Conservation (phyloP, 1,140 invertebrate species). For the Cydia fagiglandana region DNA sequence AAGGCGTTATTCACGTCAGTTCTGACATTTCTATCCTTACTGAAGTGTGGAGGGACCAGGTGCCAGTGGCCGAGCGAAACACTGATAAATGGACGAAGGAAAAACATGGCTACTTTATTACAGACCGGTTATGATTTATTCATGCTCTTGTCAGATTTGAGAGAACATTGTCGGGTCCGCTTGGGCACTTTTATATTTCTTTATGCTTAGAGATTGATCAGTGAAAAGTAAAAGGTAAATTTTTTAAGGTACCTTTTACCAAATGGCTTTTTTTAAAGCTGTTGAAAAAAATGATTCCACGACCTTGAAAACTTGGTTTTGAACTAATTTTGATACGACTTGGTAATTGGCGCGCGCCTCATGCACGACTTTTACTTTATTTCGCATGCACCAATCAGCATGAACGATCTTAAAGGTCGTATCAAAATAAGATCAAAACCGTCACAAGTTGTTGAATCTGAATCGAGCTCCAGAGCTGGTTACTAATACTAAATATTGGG, state of each 20-base stretch:
- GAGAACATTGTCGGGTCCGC: constrained; percentile 48
- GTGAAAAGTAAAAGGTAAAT: neutral
- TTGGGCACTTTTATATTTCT: constrained; percentile 40
- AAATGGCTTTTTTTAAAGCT: too few species aligned
- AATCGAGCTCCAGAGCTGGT: neutral
- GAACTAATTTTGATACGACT: too few species aligned
- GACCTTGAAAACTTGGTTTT: too few species aligned
- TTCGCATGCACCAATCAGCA: too few species aligned
- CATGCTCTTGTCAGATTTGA: constrained; percentile 66
- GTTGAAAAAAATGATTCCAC: too few species aligned
- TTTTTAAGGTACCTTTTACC: too few species aligned
- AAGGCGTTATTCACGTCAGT: neutral
- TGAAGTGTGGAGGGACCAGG: constrained; percentile 39
- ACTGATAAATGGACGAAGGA: constrained; percentile 67
- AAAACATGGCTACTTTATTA: constrained; percentile 75
- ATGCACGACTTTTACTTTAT: too few species aligned
- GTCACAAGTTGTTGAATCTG: too few species aligned
- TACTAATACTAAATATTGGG: too few species aligned
- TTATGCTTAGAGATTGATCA: neutral
- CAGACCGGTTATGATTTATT: constrained; percentile 72
- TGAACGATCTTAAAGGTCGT: too few species aligned
- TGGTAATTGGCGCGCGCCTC: too few species aligned
- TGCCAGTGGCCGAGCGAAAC: constrained; percentile 48
- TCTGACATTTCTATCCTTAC: constrained; percentile 1
- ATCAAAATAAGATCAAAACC: too few species aligned